Conservation (phyloP, 2,888 invertebrate genomes). For the Gibbula magus region DNA sequence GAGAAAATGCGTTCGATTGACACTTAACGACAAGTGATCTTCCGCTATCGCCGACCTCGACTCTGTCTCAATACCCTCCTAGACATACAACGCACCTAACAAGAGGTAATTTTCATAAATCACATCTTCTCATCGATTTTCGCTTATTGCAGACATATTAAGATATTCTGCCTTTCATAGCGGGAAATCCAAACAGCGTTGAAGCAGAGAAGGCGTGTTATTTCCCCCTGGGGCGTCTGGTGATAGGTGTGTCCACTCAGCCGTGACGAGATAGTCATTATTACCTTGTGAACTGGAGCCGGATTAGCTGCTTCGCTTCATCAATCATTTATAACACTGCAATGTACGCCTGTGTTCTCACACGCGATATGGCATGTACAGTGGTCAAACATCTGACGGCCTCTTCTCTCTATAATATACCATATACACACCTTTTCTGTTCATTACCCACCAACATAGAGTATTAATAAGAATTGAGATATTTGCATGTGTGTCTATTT, state of each 20-base stretch:
- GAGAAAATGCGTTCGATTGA: slow-evolving; percentile 20
- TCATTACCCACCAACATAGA: no score
- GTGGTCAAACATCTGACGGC: no score
- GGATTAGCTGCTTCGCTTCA: no score
- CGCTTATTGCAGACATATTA: slow-evolving; percentile 22
- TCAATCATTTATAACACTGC: no score
- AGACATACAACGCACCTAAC: slow-evolving; percentile 7
- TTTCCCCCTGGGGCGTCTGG: background rate
- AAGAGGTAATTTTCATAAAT: slow-evolving; percentile 22
- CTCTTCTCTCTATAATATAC: no score
- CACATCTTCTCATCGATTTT: slow-evolving; percentile 16
- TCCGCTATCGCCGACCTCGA: background rate
- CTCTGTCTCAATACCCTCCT: background rate
- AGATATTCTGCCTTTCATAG: slow-evolving; percentile 16
- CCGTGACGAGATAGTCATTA: slow-evolving; percentile 4
- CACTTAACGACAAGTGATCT: slow-evolving; percentile 21
- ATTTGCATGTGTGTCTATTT: no score
- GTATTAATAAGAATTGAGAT: no score
- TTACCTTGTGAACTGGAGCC: background rate
- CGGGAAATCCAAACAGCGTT: slow-evolving; percentile 6
- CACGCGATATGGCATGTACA: no score
- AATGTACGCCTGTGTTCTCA: no score
- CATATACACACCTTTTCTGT: no score
- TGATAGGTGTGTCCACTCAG: background rate
- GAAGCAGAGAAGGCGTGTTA: background rate